Conservation (phyloP, 1,140 invertebrate species). For the Drosophila virilis region DNA sequence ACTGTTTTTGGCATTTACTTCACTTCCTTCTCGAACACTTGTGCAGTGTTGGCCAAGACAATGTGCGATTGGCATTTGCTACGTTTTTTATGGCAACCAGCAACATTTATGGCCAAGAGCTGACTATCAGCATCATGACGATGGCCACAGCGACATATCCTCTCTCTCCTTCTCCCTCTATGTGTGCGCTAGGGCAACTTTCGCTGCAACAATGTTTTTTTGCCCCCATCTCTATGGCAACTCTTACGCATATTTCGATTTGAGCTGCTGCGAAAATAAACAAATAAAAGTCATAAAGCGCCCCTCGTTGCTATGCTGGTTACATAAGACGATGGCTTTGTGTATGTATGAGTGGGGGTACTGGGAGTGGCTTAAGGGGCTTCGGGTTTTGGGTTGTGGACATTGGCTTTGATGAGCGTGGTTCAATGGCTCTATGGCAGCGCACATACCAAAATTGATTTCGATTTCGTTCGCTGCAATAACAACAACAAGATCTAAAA, state of each 20-base stretch:
- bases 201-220: slow-evolving; percentile 50
- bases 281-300: slow-evolving; percentile 40
- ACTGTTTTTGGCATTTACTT: slow-evolving; percentile 12
- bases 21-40: slow-evolving; percentile 34
- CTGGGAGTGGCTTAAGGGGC: neutral
- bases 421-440: slow-evolving; percentile 47
- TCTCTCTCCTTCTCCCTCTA: neutral
- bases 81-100: slow-evolving; percentile 42
- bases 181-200: slow-evolving; percentile 45
- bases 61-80: slow-evolving; percentile 39
- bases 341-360: neutral
- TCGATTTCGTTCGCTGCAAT: slow-evolving; percentile 43
- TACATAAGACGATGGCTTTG: slow-evolving; percentile 32
- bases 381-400: neutral
- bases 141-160: slow-evolving; percentile 27
- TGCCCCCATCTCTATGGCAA: neutral
- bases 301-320: slow-evolving; percentile 31
- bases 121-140: slow-evolving; percentile 40
- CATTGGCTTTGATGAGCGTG: slow-evolving; percentile 48
- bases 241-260: slow-evolving; percentile 44
- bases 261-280: slow-evolving; percentile 37
- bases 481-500: slow-evolving; percentile 20
- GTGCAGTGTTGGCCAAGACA: slow-evolving; percentile 6
- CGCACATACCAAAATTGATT: slow-evolving; percentile 46
- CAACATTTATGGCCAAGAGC: slow-evolving; percentile 52